These are phyloP conservation scores for Saxidomus purpurata DNA, from an alignment of 1,140 invertebrate genomes.

Conservation along the genomic window DNA sequence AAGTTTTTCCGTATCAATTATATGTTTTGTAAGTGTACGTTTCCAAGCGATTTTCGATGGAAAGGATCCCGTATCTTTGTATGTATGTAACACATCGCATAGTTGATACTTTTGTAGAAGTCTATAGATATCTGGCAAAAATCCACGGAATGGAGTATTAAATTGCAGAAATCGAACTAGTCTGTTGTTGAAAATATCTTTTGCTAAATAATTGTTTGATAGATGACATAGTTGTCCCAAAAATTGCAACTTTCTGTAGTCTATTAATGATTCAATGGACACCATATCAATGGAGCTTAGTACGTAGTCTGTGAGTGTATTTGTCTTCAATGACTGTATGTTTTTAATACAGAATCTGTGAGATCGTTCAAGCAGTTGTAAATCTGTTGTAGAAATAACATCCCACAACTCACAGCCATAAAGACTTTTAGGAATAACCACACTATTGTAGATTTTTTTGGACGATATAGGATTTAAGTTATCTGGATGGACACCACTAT, in stretches of 20 bases:
- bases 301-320: neutral
- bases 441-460: neutral
- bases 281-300: neutral
- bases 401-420: neutral
- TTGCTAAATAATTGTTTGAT: constrained; percentile 2
- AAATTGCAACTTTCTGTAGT: neutral
- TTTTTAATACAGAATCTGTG: neutral
- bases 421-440: neutral
- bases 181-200: neutral
- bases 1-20: too few relatives aligned
- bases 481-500: neutral
- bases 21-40: neutral
- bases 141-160: neutral
- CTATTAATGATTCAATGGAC: neutral
- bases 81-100: neutral
- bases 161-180: neutral
- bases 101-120: neutral
- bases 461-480: neutral
- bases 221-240: neutral
- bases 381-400: neutral
- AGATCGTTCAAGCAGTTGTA: neutral
- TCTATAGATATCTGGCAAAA: neutral
- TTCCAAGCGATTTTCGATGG: neutral
- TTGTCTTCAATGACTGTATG: neutral
- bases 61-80: neutral